Evolutionary conservation across 2,113 vertebrate genomes (phyloP).

Genomic region (Lucifuga dentata): DNA sequence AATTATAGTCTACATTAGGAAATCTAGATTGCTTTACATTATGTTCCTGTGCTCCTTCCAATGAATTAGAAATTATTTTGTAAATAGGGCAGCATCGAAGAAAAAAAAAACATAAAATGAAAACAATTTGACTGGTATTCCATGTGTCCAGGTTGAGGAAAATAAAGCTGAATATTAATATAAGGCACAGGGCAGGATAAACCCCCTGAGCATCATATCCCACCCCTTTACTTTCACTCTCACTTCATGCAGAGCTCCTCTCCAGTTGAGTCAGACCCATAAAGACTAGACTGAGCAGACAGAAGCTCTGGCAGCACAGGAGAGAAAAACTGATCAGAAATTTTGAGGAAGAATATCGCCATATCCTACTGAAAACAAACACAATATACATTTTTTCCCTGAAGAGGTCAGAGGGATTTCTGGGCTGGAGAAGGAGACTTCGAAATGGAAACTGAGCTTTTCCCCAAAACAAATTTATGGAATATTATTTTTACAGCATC

Average conservation of each 20-base stretch:
- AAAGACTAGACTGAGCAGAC: conserved; percentile 50
- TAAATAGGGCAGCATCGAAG: too few relatives aligned
- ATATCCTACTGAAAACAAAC: neutral
- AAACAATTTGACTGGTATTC: neutral
- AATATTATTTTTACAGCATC: conserved; percentile 36
- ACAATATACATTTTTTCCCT: neutral
- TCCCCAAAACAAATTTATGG: conserved; percentile 33
- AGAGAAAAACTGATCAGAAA: conserved; percentile 16
- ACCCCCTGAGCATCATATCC: conserved; percentile 49
- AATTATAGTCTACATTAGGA: too few relatives aligned
- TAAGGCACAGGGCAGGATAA: conserved; percentile 31
- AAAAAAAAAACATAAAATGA: conserved; percentile 3
- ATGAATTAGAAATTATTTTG: too few relatives aligned
- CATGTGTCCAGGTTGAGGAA: conserved; percentile 4
- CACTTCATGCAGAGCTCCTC: conserved; percentile 36
- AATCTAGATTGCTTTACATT: conserved; percentile 1
- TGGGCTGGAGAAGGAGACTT: conserved; percentile 7
- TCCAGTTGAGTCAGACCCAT: conserved; percentile 48
- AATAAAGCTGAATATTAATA: conserved; percentile 38
- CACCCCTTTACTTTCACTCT: conserved; percentile 49
- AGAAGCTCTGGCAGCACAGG: conserved; percentile 21
- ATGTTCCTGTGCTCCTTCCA: neutral
- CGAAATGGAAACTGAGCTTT: conserved; percentile 61
- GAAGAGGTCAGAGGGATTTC: conserved; percentile 10
- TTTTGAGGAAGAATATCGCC: conserved; percentile 23